Base-by-base conservation (phyloP, 2,113 vertebrate genomes). In the Lamprotornis superbus region DNA sequence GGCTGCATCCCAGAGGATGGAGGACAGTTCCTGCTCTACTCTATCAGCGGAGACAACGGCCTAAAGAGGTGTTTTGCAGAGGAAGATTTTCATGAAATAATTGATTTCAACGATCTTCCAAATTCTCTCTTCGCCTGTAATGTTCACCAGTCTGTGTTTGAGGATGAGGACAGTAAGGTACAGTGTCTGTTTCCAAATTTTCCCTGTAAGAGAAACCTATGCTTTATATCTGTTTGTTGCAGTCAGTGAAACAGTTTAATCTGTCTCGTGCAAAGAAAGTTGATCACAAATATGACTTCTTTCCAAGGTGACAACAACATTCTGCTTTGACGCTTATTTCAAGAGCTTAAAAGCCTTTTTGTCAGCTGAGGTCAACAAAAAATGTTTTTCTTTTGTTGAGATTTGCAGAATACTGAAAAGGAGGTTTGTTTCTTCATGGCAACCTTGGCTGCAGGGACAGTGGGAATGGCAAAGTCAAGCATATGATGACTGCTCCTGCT, bases 51-150 rank as follows among this genome's bases (percentile, higher is more conserved):
- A 89, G 97, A 97, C 88, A 97, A 88, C 20, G 59, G 97, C 37
- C 40, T 98, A 2, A 97, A 98, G 78, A 96, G 90, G 18, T 98
- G 97, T 39, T 97, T 98, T 19, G 88, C 98, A 2, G 97, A 98
- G 68, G 98, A 98, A 90, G 98, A 98, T 76, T 98, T 98, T 89
- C 95, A 98, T 92, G 98, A 98, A 47, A 98, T 99, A 95, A 98
- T 98, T 7, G 98, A 99, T 96, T 98, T 99, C 98, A 99, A 98
- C 0, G 98, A 99, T 85, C 98, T 99, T 49, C 98, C 98, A 6
- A 98, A 98, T 67, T 98, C 98, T 4, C 94, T 99, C 61, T 99
- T 99, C 33, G 98, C 98, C 6, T 99, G 98, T 94, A 99, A 98
- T 0, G 98, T 99, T 67, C 98, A 98, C 97, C 98, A 98, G 95